Conservation (phyloP, 2,113 vertebrate species). For the Brachionichthys hirsutus region DNA sequence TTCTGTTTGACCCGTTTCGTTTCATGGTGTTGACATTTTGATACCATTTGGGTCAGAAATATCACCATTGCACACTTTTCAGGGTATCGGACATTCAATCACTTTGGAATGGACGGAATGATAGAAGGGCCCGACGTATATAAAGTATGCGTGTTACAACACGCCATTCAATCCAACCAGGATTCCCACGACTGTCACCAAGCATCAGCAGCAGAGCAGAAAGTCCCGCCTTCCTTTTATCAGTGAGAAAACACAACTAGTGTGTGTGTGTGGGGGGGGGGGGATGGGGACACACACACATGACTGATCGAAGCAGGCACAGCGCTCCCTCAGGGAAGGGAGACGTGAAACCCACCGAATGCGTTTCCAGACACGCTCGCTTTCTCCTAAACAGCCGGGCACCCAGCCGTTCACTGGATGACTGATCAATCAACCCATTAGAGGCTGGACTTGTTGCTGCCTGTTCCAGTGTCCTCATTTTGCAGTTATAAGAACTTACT, state of each 20-base stretch:
- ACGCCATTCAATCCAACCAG: neutral
- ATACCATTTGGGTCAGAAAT: neutral
- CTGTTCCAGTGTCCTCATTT: too few relatives aligned
- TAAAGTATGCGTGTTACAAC: neutral
- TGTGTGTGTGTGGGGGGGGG: neutral
- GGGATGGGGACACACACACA: neutral
- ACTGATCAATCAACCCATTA: too few relatives aligned
- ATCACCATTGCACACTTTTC: neutral
- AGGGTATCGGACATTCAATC: neutral
- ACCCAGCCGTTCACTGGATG: too few relatives aligned
- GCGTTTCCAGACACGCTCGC: neutral
- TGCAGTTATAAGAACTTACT: too few relatives aligned
- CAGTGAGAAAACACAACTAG: conserved; percentile 1
- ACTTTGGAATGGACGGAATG: too few relatives aligned
- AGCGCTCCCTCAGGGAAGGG: conserved; percentile 9
- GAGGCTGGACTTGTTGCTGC: too few relatives aligned
- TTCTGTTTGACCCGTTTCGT: too few relatives aligned
- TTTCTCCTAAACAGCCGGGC: neutral
- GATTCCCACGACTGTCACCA: neutral
- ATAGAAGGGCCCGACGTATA: neutral
- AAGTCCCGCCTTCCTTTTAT: conserved; percentile 3
- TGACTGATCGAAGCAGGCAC: neutral
- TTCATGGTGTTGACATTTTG: neutral
- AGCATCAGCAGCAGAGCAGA: conserved; percentile 19
- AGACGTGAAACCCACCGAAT: conserved; percentile 10